phyloP scores from a whole-genome alignment of 2,797 vertebrate species.

The Lagocephalus sceleratus region DNA sequence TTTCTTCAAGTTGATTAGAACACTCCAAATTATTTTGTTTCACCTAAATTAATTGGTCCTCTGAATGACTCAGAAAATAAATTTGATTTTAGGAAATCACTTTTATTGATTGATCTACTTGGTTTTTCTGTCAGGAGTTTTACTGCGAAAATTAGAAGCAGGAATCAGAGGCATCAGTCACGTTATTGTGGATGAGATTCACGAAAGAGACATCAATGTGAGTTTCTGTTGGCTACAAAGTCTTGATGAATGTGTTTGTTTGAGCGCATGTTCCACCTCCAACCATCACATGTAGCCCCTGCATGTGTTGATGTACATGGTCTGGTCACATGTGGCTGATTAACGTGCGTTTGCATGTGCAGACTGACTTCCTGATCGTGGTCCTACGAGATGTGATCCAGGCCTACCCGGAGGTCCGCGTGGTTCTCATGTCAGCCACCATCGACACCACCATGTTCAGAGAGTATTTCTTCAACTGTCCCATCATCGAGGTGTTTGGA shows the following conservation, averaged over 20 bases:
- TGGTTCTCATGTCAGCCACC: conserved; percentile 97
- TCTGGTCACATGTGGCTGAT: too few relatives aligned
- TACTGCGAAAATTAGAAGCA: conserved; percentile 91
- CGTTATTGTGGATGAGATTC: conserved; percentile 97
- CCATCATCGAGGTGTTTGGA: conserved; percentile 92
- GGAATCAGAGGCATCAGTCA: conserved; percentile 97
- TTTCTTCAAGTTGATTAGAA: too few relatives aligned
- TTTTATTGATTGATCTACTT: background rate
- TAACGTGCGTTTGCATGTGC: background rate
- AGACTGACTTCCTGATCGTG: conserved; percentile 97
- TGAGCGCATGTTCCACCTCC: too few relatives aligned
- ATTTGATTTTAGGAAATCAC: background rate
- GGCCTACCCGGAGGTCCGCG: conserved; percentile 85
- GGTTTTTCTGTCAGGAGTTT: conserved; percentile 78
- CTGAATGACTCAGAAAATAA: background rate
- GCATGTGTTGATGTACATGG: too few relatives aligned
- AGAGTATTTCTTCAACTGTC: conserved; percentile 93
- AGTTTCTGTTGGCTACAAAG: conserved; percentile 63
- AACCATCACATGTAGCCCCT: too few relatives aligned
- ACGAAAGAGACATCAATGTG: conserved; percentile 96
- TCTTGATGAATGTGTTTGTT: too few relatives aligned
- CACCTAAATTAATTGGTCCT: too few relatives aligned
- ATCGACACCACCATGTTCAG: conserved; percentile 97
- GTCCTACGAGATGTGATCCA: conserved; percentile 92
- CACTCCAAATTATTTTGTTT: too few relatives aligned